Base-by-base conservation (phyloP, 2,888 invertebrate genomes). In the Machimus atricapillus region DNA sequence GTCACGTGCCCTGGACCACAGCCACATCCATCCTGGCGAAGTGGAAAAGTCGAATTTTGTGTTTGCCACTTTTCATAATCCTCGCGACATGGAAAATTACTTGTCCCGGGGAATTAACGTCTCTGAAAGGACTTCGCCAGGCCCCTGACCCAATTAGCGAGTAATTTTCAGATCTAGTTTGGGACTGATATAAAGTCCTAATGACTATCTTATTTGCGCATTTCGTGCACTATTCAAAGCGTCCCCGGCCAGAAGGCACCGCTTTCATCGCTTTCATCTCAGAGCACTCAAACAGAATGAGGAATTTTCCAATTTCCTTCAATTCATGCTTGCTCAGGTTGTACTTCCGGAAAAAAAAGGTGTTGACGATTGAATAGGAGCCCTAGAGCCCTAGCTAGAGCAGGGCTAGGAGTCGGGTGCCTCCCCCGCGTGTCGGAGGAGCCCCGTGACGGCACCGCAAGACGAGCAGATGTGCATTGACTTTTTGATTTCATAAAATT, bases 401-500 rank as follows among this genome's bases (percentile, higher is more conserved):
- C 1, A 2, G 34, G 34, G 34, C 34, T 34, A 6, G 7, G 34
- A 34, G 34, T 6, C 34, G 6, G 3, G n/a, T 19, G n/a, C 81
- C 82, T 9, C 82, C 82, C 58, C 56, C 82, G n/a, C 82, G 58
- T n/a, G n/a, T 81, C n/a, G 16, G 8, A 5, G 82, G 52, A 7
- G 43, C 16, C 27, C 76, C n/a, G 34, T 34, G 34, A 34, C 34
- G 23, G 78, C 16, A 37, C 37, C 82, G 12, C 58, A 58, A 66
- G 16, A 23, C 40, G 58, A 86, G 78, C 86, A 86, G 86, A 86
- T 86, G 86, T 79, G 66, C 78, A 78, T 78, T 86, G 86, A 86
- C 86, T 86, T 86, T 86, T 86, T 86, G 86, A 86, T 86, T 86
- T 86, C 77, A 79, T 86, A 86, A 79, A 86, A 86, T 78, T 78